Percentiles rank a stretch among this genome's conserved stretches.
Conservation (phyloP, 2,888 invertebrate species). For the Chalcosyrphus nemorum region DNA sequence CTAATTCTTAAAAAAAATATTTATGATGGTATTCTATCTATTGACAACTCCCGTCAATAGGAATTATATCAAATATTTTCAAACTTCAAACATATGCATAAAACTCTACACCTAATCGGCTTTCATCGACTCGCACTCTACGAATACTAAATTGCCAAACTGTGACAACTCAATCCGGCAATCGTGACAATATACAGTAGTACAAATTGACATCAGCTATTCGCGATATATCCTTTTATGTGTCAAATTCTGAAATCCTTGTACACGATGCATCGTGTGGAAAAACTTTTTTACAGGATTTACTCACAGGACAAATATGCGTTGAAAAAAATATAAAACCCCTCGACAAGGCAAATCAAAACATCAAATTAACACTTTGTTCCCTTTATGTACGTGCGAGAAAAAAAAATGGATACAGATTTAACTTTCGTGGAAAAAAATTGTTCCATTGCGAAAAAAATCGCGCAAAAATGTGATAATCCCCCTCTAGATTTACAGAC, state of each 20-base stretch:
- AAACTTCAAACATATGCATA: not conserved
- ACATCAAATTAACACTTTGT: conserved; percentile 19
- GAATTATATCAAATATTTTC: not conserved
- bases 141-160: not conserved
- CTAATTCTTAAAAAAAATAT: too few species aligned
- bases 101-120: not conserved
- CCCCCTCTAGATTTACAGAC: conserved; percentile 25
- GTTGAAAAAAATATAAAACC: not conserved
- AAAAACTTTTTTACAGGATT: not conserved
- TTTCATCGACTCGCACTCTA: not conserved
- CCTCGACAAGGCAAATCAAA: conserved; percentile 1
- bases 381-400: not conserved
- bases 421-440: not conserved
- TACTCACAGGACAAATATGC: not conserved
- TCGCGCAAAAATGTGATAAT: conserved; percentile 25
- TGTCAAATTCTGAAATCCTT: conserved; percentile 26
- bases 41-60: not conserved
- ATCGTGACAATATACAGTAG: not conserved
- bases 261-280: not conserved
- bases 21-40: too few species aligned
- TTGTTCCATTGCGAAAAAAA: not conserved
- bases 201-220: conserved; percentile 8
- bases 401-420: not conserved
- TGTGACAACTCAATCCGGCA: conserved; percentile 20
- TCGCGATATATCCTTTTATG: not conserved